These are phyloP conservation scores for Channallabes apus DNA, from an alignment of 2,797 vertebrate genomes.

Conservation along the genomic window DNA sequence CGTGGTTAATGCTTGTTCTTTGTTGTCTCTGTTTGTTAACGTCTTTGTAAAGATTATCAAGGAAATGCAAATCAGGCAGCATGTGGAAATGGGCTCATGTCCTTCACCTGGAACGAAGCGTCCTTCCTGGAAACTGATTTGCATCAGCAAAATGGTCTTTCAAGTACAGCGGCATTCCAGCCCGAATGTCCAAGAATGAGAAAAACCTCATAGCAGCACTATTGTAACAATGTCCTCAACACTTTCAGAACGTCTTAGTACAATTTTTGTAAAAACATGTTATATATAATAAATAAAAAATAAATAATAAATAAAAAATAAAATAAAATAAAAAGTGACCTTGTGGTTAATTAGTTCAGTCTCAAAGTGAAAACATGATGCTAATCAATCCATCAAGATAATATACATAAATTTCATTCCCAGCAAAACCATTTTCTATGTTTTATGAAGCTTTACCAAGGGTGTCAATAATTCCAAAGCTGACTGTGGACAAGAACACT, in stretches of 20 bases:
- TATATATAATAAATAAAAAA: too few species aligned
- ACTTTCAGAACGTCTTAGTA: not conserved
- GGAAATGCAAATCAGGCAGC: not conserved
- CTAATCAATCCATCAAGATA: not conserved
- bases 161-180: constrained; percentile 33
- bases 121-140: constrained; percentile 24
- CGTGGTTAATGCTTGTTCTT: constrained; percentile 3
- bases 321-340: not conserved
- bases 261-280: not conserved
- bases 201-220: not conserved
- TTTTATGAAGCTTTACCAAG: not conserved
- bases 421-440: not conserved
- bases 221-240: not conserved
- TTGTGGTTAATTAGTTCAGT: not conserved
- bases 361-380: not conserved
- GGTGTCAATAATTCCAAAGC: not conserved
- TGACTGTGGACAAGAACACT: not conserved
- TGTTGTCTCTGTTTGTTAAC: not conserved
- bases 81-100: not conserved
- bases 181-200: constrained; percentile 10
- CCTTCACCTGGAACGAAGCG: not conserved
- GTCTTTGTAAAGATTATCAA: constrained; percentile 13
- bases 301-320: too few species aligned
- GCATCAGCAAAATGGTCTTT: not conserved
- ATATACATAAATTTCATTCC: not conserved